Evolutionary conservation across 92 coral and sea anemone genomes (phyloP).

Genomic region (Palythoa heliodiscus): DNA sequence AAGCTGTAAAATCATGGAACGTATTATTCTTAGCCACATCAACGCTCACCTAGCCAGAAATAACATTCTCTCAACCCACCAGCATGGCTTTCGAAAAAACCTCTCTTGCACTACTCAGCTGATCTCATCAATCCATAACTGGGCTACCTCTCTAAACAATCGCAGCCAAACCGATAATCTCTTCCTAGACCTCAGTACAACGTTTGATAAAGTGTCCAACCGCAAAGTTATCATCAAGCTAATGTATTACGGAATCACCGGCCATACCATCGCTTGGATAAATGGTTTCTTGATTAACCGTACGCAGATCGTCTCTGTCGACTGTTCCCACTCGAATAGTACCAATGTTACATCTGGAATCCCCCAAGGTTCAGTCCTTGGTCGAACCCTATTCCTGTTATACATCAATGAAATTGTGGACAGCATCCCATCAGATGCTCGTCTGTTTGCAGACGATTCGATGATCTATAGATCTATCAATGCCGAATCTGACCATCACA

Average conservation of each 20-base stretch:
- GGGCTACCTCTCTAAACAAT: slow-evolving; percentile 46
- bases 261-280: slow-evolving; percentile 42
- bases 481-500: slow-evolving; percentile 20
- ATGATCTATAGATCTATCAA: slow-evolving; percentile 23
- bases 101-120: slow-evolving; percentile 54
- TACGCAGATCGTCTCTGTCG: slow-evolving; percentile 48
- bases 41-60: slow-evolving; percentile 43
- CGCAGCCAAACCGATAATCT: slow-evolving; percentile 29
- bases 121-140: slow-evolving; percentile 45
- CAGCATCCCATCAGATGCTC: slow-evolving; percentile 26
- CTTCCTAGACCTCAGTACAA: slow-evolving; percentile 39
- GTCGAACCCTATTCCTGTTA: slow-evolving; percentile 18
- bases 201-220: slow-evolving; percentile 55
- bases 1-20: slow-evolving; percentile 54
- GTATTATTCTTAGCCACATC: slow-evolving; percentile 45
- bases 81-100: slow-evolving; percentile 42
- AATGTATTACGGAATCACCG: slow-evolving; percentile 46
- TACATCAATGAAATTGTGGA: slow-evolving; percentile 16
- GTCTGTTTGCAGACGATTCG: slow-evolving; percentile 31
- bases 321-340: slow-evolving; percentile 25
- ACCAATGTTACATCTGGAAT: not conserved
- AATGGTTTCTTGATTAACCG: slow-evolving; percentile 41
- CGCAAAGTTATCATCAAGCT: slow-evolving; percentile 46
- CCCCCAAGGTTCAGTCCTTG: slow-evolving; percentile 2
- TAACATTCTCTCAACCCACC: slow-evolving; percentile 28